Evolutionary conservation across 2,113 vertebrate species (phyloP).

Genomic region (Corythoichthys intestinalis): DNA sequence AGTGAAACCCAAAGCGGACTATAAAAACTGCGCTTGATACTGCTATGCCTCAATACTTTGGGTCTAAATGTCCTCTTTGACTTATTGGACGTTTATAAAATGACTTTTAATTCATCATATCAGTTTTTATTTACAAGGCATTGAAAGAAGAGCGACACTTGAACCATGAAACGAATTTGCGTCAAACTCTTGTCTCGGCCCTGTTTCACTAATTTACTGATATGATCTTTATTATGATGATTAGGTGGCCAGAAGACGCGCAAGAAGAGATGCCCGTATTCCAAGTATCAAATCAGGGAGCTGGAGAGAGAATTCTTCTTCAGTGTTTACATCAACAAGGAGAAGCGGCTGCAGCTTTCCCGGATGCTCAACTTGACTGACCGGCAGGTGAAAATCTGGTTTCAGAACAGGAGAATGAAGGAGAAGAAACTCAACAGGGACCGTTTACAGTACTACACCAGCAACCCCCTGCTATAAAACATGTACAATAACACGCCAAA

Average conservation of each 20-base stretch:
- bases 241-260: conserved; percentile 91
- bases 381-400: conserved; percentile 99
- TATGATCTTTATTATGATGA: conserved; percentile 53
- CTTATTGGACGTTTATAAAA: conserved; percentile 27
- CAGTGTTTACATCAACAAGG: conserved; percentile 99
- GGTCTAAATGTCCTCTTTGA: conserved; percentile 30
- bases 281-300: conserved; percentile 97
- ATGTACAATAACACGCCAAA: conserved; percentile 12
- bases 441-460: conserved; percentile 97
- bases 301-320: conserved; percentile 98
- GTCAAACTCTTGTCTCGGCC: not conserved
- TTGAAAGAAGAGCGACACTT: conserved; percentile 45
- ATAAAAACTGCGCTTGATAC: conserved; percentile 31
- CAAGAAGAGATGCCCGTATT: conserved; percentile 96
- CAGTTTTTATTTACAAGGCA: conserved; percentile 48
- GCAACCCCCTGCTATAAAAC: conserved; percentile 88
- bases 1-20: conserved; percentile 30
- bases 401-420: conserved; percentile 99
- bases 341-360: conserved; percentile 94
- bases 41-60: conserved; percentile 2
- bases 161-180: conserved; percentile 44
- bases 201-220: not conserved
- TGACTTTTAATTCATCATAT: conserved; percentile 15
- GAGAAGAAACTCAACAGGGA: conserved; percentile 99
- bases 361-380: conserved; percentile 97